Percentiles rank a stretch among this genome's conserved stretches.
Evolutionary conservation across 2,113 vertebrate genomes (phyloP).

Genomic region (Apteryx owenii): DNA sequence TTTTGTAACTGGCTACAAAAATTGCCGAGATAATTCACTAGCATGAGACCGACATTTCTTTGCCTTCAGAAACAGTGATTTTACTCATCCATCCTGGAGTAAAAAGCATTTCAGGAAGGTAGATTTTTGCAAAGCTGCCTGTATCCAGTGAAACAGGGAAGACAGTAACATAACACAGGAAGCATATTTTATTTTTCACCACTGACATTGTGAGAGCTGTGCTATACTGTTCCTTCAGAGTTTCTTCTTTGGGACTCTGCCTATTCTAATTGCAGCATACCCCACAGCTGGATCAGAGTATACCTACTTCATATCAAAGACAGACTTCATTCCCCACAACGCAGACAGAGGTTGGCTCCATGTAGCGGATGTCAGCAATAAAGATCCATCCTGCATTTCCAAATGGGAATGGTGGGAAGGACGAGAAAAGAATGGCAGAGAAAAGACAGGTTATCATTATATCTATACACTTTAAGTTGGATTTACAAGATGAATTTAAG

Average conservation of each 20-base stretch:
- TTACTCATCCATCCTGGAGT: not conserved
- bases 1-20: not conserved
- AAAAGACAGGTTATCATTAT: not conserved
- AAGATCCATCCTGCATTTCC: conserved; percentile 89
- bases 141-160: not conserved
- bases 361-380: conserved; percentile 94
- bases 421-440: not conserved
- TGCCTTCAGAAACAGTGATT: not conserved
- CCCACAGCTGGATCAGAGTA: not conserved
- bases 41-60: not conserved
- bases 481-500: not conserved
- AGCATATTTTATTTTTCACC: not conserved
- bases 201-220: not conserved
- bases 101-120: not conserved
- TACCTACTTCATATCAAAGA: conserved; percentile 99
- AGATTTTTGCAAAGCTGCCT: not conserved
- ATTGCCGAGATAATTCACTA: not conserved
- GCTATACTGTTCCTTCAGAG: not conserved
- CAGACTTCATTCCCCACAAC: conserved; percentile 98
- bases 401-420: not conserved
- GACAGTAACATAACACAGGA: not conserved
- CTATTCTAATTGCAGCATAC: not conserved
- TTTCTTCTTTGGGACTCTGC: not conserved
- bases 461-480: not conserved
- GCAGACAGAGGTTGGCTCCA: conserved; percentile 98